These are phyloP conservation scores for Nemotelus nigrinus DNA, from an alignment of 2,888 invertebrate genomes.

Conservation along the genomic window DNA sequence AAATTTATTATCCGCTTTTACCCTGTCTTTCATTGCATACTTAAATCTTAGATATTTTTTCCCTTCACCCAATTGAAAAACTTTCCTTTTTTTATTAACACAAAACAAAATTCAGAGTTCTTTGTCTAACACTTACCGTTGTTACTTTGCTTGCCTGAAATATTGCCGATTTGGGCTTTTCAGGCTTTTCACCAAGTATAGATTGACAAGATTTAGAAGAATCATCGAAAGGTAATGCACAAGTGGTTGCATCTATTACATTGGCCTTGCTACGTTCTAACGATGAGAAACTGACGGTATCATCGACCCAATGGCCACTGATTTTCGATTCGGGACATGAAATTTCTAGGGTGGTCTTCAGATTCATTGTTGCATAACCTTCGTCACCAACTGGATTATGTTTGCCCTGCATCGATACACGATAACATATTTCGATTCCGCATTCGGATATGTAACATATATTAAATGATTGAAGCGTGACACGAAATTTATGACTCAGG, in stretches of 20 bases:
- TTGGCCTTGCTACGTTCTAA: slow-evolving; percentile 58
- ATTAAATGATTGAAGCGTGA: not conserved
- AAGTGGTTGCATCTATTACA: slow-evolving; percentile 54
- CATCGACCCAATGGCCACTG: slow-evolving; percentile 55
- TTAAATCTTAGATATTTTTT: not conserved
- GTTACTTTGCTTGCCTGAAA: slow-evolving; percentile 47
- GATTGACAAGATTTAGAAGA: slow-evolving; percentile 59
- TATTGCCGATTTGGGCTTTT: slow-evolving; percentile 56
- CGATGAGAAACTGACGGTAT: slow-evolving; percentile 57
- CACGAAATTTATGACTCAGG: not conserved
- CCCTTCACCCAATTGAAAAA: slow-evolving; percentile 19
- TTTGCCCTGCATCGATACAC: slow-evolving; percentile 40
- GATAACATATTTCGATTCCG: slow-evolving; percentile 30
- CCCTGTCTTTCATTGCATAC: too few species aligned
- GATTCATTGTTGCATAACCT: slow-evolving; percentile 43
- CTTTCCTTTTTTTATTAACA: not conserved
- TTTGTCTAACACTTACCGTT: slow-evolving; percentile 23
- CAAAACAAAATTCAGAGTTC: too few species aligned
- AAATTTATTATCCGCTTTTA: too few species aligned
- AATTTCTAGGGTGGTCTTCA: slow-evolving; percentile 53
- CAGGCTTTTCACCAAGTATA: slow-evolving; percentile 56
- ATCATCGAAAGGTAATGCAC: slow-evolving; percentile 57
- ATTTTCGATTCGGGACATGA: slow-evolving; percentile 55
- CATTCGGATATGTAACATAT: slow-evolving; percentile 33
- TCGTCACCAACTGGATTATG: slow-evolving; percentile 40